Percentiles rank a stretch among this genome's conserved stretches.
These are phyloP conservation scores for Cossypha caffra DNA, from an alignment of 2,797 vertebrate species.

Conservation along the genomic window DNA sequence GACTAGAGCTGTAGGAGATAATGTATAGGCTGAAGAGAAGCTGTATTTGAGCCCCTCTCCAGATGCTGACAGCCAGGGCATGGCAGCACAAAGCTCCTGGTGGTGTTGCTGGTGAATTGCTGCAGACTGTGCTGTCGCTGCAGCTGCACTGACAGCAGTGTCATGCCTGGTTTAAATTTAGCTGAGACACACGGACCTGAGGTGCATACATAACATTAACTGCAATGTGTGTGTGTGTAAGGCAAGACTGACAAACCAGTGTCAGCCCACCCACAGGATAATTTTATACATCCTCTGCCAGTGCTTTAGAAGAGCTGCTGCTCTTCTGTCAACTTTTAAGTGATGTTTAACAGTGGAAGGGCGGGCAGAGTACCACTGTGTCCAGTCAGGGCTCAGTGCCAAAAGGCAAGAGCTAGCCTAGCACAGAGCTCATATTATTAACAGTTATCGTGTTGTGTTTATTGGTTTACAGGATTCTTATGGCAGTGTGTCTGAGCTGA, in stretches of 20 bases:
- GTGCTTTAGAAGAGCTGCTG: not conserved
- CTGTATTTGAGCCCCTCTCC: not conserved
- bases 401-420: not conserved
- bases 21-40: not conserved
- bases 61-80: not conserved
- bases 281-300: not conserved
- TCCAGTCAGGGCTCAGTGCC: rapidly evolving
- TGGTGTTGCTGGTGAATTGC: not conserved
- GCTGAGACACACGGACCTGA: not conserved
- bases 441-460: not conserved
- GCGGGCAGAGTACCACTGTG: not conserved
- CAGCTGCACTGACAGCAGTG: not conserved
- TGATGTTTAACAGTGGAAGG: not conserved
- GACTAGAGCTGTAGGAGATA: not conserved
- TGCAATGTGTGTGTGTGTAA: rapidly evolving
- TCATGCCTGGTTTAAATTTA: not conserved
- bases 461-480: not conserved
- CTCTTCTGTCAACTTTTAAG: not conserved
- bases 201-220: not conserved
- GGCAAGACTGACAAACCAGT: not conserved
- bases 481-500: not conserved
- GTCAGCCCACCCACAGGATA: not conserved
- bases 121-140: not conserved
- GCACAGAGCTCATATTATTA: not conserved
- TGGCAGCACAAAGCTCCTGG: not conserved